phyloP scores from a whole-genome alignment of 2,113 vertebrate species.

The Menura novaehollandiae region DNA sequence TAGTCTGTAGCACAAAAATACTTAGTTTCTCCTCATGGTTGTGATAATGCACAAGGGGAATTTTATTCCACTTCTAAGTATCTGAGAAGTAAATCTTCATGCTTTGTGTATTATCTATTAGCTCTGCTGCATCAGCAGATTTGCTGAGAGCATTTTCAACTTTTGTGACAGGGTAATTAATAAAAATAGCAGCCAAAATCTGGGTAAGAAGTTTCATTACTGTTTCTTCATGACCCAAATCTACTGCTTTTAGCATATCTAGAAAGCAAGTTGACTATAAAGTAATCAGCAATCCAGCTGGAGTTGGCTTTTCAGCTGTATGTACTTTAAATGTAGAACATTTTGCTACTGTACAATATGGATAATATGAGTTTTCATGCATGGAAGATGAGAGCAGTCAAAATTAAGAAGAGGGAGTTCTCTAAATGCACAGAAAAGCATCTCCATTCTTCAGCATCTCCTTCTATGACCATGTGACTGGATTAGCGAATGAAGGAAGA shows the following conservation, averaged over 20 bases:
- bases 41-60: not conserved
- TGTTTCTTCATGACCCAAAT: not conserved
- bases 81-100: not conserved
- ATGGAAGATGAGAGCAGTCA: not conserved
- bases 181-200: not conserved
- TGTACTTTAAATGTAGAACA: not conserved
- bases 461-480: not conserved
- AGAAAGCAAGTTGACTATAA: not conserved
- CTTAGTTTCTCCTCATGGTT: not conserved
- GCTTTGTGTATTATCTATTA: not conserved
- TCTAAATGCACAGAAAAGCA: not conserved
- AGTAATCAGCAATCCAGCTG: not conserved
- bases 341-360: not conserved
- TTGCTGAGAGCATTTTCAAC: not conserved
- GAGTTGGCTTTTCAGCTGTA: not conserved
- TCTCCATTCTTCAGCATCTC: not conserved
- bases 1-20: not conserved
- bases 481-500: not conserved
- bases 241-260: not conserved
- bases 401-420: not conserved
- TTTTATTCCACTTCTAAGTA: not conserved
- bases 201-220: not conserved
- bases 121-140: not conserved
- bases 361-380: not conserved
- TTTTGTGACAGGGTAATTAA: not conserved